phyloP scores from a whole-genome alignment of 2,888 invertebrate genomes.

The Melieria omissa region DNA sequence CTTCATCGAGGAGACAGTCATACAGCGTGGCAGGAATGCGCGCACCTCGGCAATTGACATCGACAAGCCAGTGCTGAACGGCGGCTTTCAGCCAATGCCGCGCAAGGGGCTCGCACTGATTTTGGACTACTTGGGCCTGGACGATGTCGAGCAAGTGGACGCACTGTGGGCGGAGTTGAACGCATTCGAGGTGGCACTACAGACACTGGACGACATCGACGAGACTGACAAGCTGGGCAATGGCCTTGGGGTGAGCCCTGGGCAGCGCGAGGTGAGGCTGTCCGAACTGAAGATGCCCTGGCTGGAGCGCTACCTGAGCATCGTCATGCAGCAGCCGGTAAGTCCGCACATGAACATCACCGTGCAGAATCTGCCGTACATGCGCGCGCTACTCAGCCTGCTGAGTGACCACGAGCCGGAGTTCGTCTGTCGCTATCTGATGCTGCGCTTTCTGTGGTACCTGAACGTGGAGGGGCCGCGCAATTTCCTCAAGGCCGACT shows the following conservation, averaged over 20 bases:
- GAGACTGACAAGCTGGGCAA: constrained; percentile 35
- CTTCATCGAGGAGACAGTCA: constrained; percentile 43
- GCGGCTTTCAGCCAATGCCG: constrained; percentile 40
- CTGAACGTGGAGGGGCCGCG: constrained; percentile 39
- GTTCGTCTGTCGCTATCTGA: constrained; percentile 45
- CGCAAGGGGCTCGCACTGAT: constrained; percentile 24
- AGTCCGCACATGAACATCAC: constrained; percentile 37
- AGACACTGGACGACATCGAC: constrained; percentile 37
- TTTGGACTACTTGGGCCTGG: constrained; percentile 35
- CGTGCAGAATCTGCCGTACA: constrained; percentile 43
- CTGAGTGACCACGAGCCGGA: constrained; percentile 39
- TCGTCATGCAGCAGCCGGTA: constrained; percentile 34
- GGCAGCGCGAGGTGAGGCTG: constrained; percentile 22
- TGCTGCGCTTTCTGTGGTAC: constrained; percentile 44
- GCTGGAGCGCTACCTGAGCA: constrained; percentile 41
- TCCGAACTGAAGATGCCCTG: constrained; percentile 40
- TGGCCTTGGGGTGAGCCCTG: constrained; percentile 14
- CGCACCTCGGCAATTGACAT: constrained; percentile 38
- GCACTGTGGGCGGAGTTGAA: constrained; percentile 38
- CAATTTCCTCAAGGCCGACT: constrained; percentile 36
- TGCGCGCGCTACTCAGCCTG: constrained; percentile 37
- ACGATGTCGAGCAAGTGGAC: neutral
- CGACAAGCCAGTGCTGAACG: constrained; percentile 43
- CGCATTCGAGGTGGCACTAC: constrained; percentile 39
- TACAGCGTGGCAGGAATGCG: constrained; percentile 31